Conservation (phyloP, 2,113 vertebrate genomes). For the Sturnus vulgaris region DNA sequence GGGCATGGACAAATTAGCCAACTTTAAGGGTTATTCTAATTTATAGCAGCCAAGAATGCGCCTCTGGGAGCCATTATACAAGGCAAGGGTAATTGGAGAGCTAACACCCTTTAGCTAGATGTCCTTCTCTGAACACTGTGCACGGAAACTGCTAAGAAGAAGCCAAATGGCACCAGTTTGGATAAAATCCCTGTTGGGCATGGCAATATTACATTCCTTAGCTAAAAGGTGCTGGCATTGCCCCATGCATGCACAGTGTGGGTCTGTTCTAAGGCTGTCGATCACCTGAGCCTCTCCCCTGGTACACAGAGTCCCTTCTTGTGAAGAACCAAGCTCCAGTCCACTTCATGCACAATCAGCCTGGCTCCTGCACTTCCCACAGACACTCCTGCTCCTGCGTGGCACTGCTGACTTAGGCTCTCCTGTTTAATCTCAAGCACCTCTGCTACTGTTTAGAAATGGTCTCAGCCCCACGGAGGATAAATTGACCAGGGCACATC, state of each 20-base stretch:
- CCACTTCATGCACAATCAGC: neutral
- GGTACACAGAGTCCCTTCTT: neutral
- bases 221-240: neutral
- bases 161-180: neutral
- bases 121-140: neutral
- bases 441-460: neutral
- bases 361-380: neutral
- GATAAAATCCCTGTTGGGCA: neutral
- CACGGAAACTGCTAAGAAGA: neutral
- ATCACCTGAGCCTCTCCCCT: neutral
- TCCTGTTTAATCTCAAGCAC: neutral
- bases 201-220: neutral
- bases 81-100: slow-evolving; percentile 48
- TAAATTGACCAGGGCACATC: neutral
- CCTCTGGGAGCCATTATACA: slow-evolving; percentile 30
- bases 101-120: slow-evolving; percentile 37
- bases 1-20: slow-evolving; percentile 52
- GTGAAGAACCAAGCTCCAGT: neutral
- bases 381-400: neutral
- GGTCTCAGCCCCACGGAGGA: neutral
- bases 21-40: slow-evolving; percentile 48
- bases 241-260: neutral
- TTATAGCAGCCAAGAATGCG: slow-evolving; percentile 9
- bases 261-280: neutral
- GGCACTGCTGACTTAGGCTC: neutral